Evolutionary conservation across 92 coral and sea anemone genomes (phyloP).

Genomic region (Palythoa heliodiscus): DNA sequence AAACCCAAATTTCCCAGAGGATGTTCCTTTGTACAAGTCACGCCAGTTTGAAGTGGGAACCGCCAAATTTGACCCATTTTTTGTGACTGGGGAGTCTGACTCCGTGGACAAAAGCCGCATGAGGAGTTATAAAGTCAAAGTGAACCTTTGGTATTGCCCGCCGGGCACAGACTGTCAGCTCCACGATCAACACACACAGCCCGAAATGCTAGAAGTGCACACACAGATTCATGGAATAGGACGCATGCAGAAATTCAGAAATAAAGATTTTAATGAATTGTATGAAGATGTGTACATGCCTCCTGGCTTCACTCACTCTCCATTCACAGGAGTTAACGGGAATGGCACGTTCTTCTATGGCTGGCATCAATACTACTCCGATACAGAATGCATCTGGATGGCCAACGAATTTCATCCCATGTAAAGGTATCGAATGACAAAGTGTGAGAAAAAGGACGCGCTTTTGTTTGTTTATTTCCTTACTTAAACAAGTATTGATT

Average conservation of each 20-base stretch:
- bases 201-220: slow-evolving; percentile 76
- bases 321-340: slow-evolving; percentile 65
- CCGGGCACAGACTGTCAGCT: slow-evolving; percentile 64
- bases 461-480: no score
- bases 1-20: slow-evolving; percentile 53
- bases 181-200: slow-evolving; percentile 66
- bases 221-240: slow-evolving; percentile 73
- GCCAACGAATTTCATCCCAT: slow-evolving; percentile 74
- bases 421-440: neutral
- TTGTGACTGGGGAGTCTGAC: slow-evolving; percentile 45
- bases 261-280: slow-evolving; percentile 50
- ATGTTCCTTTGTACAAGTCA: slow-evolving; percentile 71
- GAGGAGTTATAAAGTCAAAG: slow-evolving; percentile 61
- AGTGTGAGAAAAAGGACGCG: no score
- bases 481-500: no score
- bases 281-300: slow-evolving; percentile 73
- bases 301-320: slow-evolving; percentile 76
- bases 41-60: slow-evolving; percentile 80
- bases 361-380: slow-evolving; percentile 82
- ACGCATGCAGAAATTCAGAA: slow-evolving; percentile 76
- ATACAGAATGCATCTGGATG: slow-evolving; percentile 85
- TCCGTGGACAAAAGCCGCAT: neutral
- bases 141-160: slow-evolving; percentile 75
- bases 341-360: slow-evolving; percentile 61
- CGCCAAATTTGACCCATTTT: slow-evolving; percentile 63